Evolutionary conservation across 2,888 invertebrate genomes (phyloP).

Genomic region (Athrips mouffetella): DNA sequence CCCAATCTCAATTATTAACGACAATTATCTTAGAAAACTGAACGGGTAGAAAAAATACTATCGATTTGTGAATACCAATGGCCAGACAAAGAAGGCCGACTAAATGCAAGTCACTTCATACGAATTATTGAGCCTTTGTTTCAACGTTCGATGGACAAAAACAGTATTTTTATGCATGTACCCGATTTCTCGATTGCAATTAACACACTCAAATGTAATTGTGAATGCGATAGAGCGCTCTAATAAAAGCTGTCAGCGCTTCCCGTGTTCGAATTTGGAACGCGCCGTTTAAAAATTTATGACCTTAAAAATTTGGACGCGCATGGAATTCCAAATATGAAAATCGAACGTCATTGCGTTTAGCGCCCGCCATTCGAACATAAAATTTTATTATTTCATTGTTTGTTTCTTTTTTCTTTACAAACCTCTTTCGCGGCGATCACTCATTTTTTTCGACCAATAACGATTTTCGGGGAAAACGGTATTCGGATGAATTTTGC

Average conservation of each 20-base stretch:
- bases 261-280: constrained; percentile 25
- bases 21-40: constrained; percentile 59
- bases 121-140: constrained; percentile 72
- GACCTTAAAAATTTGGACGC: constrained; percentile 23
- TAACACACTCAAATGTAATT: constrained; percentile 50
- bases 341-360: constrained; percentile 20
- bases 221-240: constrained; percentile 46
- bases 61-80: constrained; percentile 59
- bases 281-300: constrained; percentile 31
- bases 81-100: constrained; percentile 53
- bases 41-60: constrained; percentile 52
- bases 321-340: constrained; percentile 28
- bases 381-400: constrained; percentile 22
- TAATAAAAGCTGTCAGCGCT: constrained; percentile 56
- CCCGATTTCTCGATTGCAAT: constrained; percentile 58
- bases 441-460: constrained; percentile 13
- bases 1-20: constrained; percentile 56
- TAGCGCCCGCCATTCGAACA: constrained; percentile 17
- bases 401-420: constrained; percentile 15
- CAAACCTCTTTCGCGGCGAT: constrained; percentile 8
- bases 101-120: constrained; percentile 75
- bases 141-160: constrained; percentile 63
- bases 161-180: constrained; percentile 55
- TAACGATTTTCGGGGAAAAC: constrained; percentile 12
- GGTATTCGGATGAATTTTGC: constrained; percentile 2